Conservation (phyloP, 2,888 invertebrate species). For the Megaustenia siamemsis region DNA sequence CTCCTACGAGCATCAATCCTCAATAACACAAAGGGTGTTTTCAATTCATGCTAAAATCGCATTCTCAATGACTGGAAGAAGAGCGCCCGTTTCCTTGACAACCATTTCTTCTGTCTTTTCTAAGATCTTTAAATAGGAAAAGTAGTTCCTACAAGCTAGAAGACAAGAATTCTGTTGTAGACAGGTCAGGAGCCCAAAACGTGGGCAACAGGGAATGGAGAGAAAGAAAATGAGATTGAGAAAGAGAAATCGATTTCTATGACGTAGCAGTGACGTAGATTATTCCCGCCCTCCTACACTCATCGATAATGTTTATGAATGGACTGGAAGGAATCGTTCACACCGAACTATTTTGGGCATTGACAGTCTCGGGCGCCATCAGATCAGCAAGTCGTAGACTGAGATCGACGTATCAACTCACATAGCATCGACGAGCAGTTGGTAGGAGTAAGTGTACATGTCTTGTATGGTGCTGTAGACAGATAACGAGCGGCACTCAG, state of each 20-base stretch:
- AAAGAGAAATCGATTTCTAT: slow-evolving; percentile 1
- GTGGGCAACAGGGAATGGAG: neutral
- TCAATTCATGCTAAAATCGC: neutral
- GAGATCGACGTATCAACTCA: neutral
- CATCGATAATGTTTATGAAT: slow-evolving; percentile 24
- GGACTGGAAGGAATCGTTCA: neutral
- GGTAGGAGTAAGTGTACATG: neutral
- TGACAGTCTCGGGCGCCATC: neutral
- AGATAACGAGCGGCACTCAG: no score
- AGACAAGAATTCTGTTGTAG: neutral
- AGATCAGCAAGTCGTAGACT: neutral
- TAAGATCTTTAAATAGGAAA: slow-evolving; percentile 21
- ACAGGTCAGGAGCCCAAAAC: neutral
- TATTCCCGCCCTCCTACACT: neutral
- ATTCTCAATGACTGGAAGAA: neutral
- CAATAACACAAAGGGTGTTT: neutral
- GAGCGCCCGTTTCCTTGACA: neutral
- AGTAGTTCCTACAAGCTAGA: slow-evolving; percentile 16
- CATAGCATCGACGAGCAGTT: neutral
- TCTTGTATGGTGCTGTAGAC: neutral
- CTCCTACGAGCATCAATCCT: neutral
- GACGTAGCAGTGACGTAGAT: slow-evolving; percentile 21
- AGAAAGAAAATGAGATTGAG: neutral
- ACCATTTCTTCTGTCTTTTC: neutral
- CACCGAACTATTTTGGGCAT: neutral